Base-by-base conservation (phyloP, 1,140 invertebrate species). In the Sminthurinus signatus region DNA sequence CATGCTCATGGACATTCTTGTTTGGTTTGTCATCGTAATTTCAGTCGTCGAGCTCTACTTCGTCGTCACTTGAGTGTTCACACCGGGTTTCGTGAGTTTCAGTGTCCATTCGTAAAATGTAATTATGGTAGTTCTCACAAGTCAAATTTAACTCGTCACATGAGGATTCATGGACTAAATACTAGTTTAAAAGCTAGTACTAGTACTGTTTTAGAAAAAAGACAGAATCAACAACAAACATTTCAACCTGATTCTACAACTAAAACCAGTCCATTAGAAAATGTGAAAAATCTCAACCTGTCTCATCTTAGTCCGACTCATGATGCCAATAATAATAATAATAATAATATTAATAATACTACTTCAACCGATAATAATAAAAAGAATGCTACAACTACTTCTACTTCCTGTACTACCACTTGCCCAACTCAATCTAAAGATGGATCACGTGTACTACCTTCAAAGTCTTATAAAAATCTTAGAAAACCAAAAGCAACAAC, bases 51-150 rank as follows among this genome's bases (percentile, higher is more conserved):
- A 65, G 80, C 80, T 4, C 75, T 80, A 14, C 71, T 80, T n/a
- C 76, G 77, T 64, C 77, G 80, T 28, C 80, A 81, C 65, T 70
- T 77, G 48, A 75, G 75, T 21, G 79, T 80, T 3, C 80, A 81
- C 61, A 70, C 73, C 1, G 74, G 79, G 2, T 73, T 75, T 64
- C 79, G 78, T 60, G 78, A 78, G 46, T 80, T 78, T 72, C 72
- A 73, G 1, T 81, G 80, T 58, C 73, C 72, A 1, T 62, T 73
- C 44, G n/a, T n/a, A n/a, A n/a, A n/a, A n/a, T 81, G 80, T 68
- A 75, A 75, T 50, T 81, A 81, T 66, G 77, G 76, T n/a, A 80
- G 79, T 2, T 79, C 77, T 61, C 79, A 81, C 69, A 81, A 81
- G 67, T 78, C 77, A 59, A 81, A 81, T 64, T 63, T 81, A 48